These are phyloP conservation scores for Drosophila punjabiensis DNA, from an alignment of 1,140 invertebrate species.

Conservation along the genomic window DNA sequence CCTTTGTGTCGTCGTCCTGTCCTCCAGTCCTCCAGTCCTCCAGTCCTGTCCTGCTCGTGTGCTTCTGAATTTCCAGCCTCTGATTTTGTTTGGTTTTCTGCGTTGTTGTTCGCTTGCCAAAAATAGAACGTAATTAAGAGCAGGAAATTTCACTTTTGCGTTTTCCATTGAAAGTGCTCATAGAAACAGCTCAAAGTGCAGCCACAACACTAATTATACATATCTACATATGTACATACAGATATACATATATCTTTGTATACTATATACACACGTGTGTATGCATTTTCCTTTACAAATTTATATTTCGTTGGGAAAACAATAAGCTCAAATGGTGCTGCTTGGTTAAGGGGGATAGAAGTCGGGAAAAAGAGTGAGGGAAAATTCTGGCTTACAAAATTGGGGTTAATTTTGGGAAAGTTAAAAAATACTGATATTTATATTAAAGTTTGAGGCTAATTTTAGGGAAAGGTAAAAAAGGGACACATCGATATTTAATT, in stretches of 20 bases:
- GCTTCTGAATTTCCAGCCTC: conserved; percentile 3
- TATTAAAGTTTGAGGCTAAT: too few relatives aligned
- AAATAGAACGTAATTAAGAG: conserved; percentile 62
- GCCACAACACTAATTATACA: conserved; percentile 6
- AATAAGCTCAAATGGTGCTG: conserved; percentile 1
- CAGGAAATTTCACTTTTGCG: conserved; percentile 55
- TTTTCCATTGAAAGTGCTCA: conserved; percentile 46
- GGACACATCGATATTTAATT: not conserved
- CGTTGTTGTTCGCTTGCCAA: conserved; percentile 30
- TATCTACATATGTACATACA: not conserved
- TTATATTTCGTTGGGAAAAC: not conserved
- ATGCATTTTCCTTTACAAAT: conserved; percentile 9
- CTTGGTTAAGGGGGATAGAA: too few relatives aligned
- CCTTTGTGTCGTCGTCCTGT: conserved; percentile 14
- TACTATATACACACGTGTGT: not conserved
- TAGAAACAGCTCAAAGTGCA: conserved; percentile 34
- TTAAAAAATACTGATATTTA: not conserved
- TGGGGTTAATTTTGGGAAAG: not conserved
- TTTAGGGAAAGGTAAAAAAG: too few relatives aligned
- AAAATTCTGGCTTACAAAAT: not conserved
- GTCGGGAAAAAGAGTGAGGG: not conserved
- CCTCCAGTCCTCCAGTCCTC: not conserved
- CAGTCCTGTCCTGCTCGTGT: conserved; percentile 5
- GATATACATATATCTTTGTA: not conserved
- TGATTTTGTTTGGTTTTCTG: conserved; percentile 18